Conservation (phyloP, 30 jellyfish, hydroid and myxozoan genomes). For the Aurelia aurita complex sp. Pacific region DNA sequence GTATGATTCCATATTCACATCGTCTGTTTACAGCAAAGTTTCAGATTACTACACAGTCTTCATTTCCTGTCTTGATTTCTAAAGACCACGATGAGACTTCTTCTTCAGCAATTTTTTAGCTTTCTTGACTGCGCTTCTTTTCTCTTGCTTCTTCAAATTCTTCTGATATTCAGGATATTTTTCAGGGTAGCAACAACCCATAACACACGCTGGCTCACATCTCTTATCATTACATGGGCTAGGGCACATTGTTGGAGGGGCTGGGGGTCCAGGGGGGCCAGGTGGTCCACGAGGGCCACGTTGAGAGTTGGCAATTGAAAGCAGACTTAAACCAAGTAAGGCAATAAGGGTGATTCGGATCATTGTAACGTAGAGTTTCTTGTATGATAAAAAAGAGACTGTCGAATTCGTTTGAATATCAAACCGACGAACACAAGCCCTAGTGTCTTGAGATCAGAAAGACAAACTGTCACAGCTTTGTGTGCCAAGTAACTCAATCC, state of each 20-base stretch:
- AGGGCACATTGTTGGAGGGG: slow-evolving; percentile 58
- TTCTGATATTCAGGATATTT: slow-evolving; percentile 36
- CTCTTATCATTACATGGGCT: slow-evolving; percentile 38
- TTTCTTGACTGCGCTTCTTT: neutral
- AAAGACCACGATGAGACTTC: neutral
- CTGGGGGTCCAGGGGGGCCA: slow-evolving; percentile 72
- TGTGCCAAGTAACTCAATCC: no score
- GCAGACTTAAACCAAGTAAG: no score
- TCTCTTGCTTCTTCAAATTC: slow-evolving; percentile 8
- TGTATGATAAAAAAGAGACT: no score
- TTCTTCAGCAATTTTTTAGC: neutral
- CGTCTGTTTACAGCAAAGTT: neutral
- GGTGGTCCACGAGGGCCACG: slow-evolving; percentile 73
- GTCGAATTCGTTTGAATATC: no score
- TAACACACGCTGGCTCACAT: slow-evolving; percentile 67
- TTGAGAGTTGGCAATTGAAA: neutral
- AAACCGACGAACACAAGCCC: no score
- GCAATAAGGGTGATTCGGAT: no score
- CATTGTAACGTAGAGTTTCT: no score
- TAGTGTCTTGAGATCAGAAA: no score
- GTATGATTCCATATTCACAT: neutral
- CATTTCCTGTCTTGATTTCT: neutral
- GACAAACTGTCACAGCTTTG: no score
- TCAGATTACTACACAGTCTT: neutral
- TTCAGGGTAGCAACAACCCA: slow-evolving; percentile 66